Base-by-base conservation (phyloP, 2,797 vertebrate genomes). In the Cygnus olor region DNA sequence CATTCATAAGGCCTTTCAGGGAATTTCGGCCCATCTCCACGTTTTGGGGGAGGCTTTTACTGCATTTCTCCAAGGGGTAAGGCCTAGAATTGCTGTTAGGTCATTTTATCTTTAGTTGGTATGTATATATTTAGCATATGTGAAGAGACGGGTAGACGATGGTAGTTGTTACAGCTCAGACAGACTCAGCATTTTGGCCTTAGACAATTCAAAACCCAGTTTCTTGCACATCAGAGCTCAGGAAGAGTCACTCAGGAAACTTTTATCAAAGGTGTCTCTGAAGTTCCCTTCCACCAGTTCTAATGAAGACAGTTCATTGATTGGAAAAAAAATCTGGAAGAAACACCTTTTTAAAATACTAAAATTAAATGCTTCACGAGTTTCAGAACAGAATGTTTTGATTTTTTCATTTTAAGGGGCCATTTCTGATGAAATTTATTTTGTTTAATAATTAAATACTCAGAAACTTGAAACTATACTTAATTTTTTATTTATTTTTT, bases 1-100 rank as follows among this genome's bases (percentile, higher is more conserved):
- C 3, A 27, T 16, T n/a, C 38, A 6, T 0, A 30, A 22, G 17
- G 40, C 18, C 56, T 25, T 83, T 20, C 36, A 0, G 2, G 44
- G 21, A 68, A 24, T 0, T 64, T 14, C 13, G 61, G 10, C 2
- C 70, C 14, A 3, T 21, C 38, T 56, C 36, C 40, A 8, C 3
- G 1, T 22, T 77, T 58, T 10, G 17, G 4, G 21, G 9, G 21
- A 42, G 32, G 28, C 3, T 87, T 86, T 74, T 53, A 14, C 8
- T 61, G 20, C 9, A 2, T 80, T 80, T 69, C 21, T 63, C 8
- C 6, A 51, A 64, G 14, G 13, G 56, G 14, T 6, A 47, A 25
- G 36, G 17, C 28, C 36, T 54, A 38, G 30, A 61, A 89, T 4
- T 4, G 14, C 9, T 20, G 1, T 34, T 34, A 13, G 17, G 11